Base-by-base conservation (phyloP, 2,888 invertebrate genomes). In the Lochmaea crataegi region DNA sequence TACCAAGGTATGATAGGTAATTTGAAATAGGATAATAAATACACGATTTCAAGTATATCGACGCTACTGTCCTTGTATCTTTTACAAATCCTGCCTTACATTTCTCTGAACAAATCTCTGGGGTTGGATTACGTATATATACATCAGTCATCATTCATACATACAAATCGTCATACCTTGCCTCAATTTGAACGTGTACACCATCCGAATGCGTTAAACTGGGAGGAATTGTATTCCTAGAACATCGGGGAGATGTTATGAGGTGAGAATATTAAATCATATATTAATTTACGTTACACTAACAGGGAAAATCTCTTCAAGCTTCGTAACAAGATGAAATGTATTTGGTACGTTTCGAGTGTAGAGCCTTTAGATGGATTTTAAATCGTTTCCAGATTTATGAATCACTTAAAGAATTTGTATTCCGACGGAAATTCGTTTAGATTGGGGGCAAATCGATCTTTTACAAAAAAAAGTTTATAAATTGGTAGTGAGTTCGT, bases 231-330 rank as follows among this genome's bases (percentile, higher is more conserved):
- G 57, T 56, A 41, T 38, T n/a, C 12, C 53, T 16, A 48, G 22
- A 65, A 65, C 32, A 53, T 63, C 51, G 65, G 45, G 68, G 16
- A 65, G 60, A 68, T 65, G 48, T 65, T 65, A 69, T 68, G 69
- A 65, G 65, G 73, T 69, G 73, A 56, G 73, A 73, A 73, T 72
- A 73, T 69, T 65, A 69, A 73, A 69, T 65, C 51, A n/a, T 32
- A n/a, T 57, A 65, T 60, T 65, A 68, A 72, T 68, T 72, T 65
- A 9, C 16, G 22, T 41, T 32, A 18, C n/a, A 38, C 26, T 2
- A 48, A 14, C n/a, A n/a, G 48, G 5, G 48, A 48, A 48, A 38
- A n/a, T 26, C 38, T n/a, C 14, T 60, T 22, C 22, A 60, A 26
- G 60, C 38, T 60, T n/a, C 41, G 32, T 2, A 60, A 1, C 14